phyloP scores from a whole-genome alignment of 2,888 invertebrate genomes.

The Criorhina ranunculi region DNA sequence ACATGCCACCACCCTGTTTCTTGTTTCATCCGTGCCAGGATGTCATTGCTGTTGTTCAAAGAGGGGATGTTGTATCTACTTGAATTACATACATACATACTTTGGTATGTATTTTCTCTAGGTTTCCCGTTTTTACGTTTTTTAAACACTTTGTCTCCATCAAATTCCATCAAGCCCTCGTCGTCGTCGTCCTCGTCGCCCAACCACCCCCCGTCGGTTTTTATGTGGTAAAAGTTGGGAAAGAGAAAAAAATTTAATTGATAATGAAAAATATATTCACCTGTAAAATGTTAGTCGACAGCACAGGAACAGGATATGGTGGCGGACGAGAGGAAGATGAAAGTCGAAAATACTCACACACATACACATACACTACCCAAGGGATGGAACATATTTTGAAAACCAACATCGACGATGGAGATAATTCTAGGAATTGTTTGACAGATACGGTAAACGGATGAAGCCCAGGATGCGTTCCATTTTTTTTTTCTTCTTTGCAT shows the following conservation, averaged over 20 bases:
- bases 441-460: slow-evolving; percentile 62
- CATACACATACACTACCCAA: slow-evolving; percentile 18
- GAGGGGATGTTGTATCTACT: slow-evolving; percentile 1
- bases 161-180: slow-evolving; percentile 12
- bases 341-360: slow-evolving; percentile 21
- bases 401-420: slow-evolving; percentile 40
- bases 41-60: slow-evolving; percentile 58
- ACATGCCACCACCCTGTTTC: not conserved
- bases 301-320: slow-evolving; percentile 24
- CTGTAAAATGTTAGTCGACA: slow-evolving; percentile 55
- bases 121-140: slow-evolving; percentile 43
- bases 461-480: slow-evolving; percentile 4
- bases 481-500: slow-evolving; percentile 20
- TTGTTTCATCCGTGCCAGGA: slow-evolving; percentile 43
- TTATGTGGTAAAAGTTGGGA: slow-evolving; percentile 55
- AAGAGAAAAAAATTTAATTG: slow-evolving; percentile 70
- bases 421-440: slow-evolving; percentile 72
- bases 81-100: not conserved
- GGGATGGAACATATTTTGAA: slow-evolving; percentile 45
- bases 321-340: not conserved
- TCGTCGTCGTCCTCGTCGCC: too few relatives aligned
- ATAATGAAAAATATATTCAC: slow-evolving; percentile 73
- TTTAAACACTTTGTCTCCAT: slow-evolving; percentile 62
- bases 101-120: slow-evolving; percentile 19
- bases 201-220: slow-evolving; percentile 12